phyloP scores from a whole-genome alignment of 2,888 invertebrate genomes.

The Stenurella melanura region DNA sequence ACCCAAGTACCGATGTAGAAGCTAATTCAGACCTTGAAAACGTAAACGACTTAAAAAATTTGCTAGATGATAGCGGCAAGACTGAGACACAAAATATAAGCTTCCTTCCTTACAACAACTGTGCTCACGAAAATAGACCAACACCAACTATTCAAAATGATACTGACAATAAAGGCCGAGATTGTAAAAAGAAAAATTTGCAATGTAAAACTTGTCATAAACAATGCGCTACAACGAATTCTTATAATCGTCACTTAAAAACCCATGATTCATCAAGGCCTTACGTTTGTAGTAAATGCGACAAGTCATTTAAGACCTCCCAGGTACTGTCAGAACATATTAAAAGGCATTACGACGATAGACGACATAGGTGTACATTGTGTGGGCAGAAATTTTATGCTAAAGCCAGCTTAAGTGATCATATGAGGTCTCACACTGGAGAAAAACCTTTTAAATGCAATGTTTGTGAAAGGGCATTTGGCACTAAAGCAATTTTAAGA shows the following conservation, averaged over 20 bases:
- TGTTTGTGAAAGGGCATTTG: constrained; percentile 49
- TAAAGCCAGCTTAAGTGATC: constrained; percentile 59
- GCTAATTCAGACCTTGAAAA: not conserved
- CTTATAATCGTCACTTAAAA: constrained; percentile 56
- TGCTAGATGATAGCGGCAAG: not conserved
- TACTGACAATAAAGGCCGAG: not conserved
- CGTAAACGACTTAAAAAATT: not conserved
- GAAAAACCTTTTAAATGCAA: constrained; percentile 27
- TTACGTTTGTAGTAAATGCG: constrained; percentile 58
- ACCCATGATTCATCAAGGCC: constrained; percentile 56
- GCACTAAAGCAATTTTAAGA: constrained; percentile 59
- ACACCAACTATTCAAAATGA: not conserved
- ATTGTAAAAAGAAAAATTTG: constrained; percentile 17
- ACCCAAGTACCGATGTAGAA: not conserved
- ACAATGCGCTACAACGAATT: constrained; percentile 56
- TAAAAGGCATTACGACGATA: constrained; percentile 60
- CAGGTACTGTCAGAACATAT: constrained; percentile 59
- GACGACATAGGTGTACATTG: constrained; percentile 58
- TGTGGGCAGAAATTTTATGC: constrained; percentile 60
- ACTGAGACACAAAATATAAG: not conserved
- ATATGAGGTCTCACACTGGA: constrained; percentile 48
- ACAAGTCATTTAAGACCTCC: constrained; percentile 59
- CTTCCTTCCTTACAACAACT: not conserved
- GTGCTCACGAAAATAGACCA: not conserved
- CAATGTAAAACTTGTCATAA: constrained; percentile 53